Conservation (phyloP, 1,140 invertebrate species). For the Drosophila pectinifera region DNA sequence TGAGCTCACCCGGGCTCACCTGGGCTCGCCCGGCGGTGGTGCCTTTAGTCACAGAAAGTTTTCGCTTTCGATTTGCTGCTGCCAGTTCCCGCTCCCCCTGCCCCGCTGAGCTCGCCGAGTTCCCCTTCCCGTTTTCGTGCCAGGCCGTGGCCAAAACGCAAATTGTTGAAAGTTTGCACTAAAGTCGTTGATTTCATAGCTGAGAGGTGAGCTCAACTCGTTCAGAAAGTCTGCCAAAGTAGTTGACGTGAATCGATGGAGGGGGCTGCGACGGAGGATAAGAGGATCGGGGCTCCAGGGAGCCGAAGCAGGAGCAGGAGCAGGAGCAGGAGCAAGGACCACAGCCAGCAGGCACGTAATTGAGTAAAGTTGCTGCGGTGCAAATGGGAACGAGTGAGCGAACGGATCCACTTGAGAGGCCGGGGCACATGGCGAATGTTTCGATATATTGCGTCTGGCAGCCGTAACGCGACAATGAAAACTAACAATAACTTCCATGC, state of each 20-base stretch:
- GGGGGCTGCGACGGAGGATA: not conserved
- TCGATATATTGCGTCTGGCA: constrained; percentile 69
- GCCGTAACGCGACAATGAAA: constrained; percentile 54
- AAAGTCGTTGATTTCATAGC: constrained; percentile 83
- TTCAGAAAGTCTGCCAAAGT: constrained; percentile 82
- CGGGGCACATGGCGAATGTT: constrained; percentile 68
- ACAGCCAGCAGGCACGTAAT: constrained; percentile 66
- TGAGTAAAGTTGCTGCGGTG: constrained; percentile 77
- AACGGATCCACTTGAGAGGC: constrained; percentile 63
- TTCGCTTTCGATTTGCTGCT: constrained; percentile 78
- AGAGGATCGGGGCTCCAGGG: constrained; percentile 9
- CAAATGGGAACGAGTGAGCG: constrained; percentile 52
- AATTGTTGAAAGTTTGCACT: constrained; percentile 83
- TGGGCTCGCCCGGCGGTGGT: constrained; percentile 12
- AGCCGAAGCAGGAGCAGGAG: constrained; percentile 5
- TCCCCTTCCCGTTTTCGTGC: constrained; percentile 45
- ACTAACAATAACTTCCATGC: constrained; percentile 70
- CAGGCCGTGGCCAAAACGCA: constrained; percentile 82
- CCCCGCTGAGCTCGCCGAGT: no score
- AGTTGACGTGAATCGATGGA: constrained; percentile 73
- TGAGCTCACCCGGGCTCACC: constrained; percentile 24
- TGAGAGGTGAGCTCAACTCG: constrained; percentile 83
- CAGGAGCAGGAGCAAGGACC: constrained; percentile 37
- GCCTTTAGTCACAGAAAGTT: constrained; percentile 78
- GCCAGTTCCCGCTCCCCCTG: constrained; percentile 11